Evolutionary conservation across 2,888 invertebrate genomes (phyloP), one percentile per base, ranked within the genome.

Genomic region (Chloroclystis v-ata): DNA sequence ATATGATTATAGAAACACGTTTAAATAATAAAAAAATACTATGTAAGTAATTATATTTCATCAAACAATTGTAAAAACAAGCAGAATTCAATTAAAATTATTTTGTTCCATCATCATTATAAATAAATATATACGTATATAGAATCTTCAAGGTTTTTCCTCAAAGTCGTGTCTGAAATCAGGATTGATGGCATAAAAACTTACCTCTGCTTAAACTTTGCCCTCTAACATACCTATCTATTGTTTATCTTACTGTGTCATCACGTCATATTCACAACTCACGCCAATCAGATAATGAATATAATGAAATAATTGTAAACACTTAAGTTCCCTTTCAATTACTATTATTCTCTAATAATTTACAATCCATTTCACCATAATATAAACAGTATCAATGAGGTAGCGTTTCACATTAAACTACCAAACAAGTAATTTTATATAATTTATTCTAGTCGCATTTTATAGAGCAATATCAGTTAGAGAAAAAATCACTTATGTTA

Each of bases 61-160:
- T 24, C 10, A 35, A 4, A n/a, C 16, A 10, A 20, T 8, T 10
- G 10, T n/a, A 20, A 2, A 20, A 11, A 11, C 20, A 20, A 20
- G 20, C 8, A 20, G n/a, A 35, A 35, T 35, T 35, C 25, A 45
- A 30, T 43, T 35, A 40, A 46, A 43, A 28, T 25, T 41, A 43
- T 56, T 54, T 51, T 52, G 47, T 46, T 52, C 55, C 33, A 25
- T 39, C 20, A 28, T 46, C 7, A n/a, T 29, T 43, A 56, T 52
- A 56, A 54, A 41, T 49, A 47, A 61, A 48, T 52, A 56, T 54
- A 2, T 54, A 60, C 54, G 56, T 59, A 57, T 52, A 56, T 55
- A 53, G 55, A 57, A 42, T 52, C 56, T 46, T 66, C 74, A 76
- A 76, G 75, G 75, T 61, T 69, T 66, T 75, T 71, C 69, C 71